These are phyloP conservation scores for Lagopus leucura DNA, from an alignment of 2,113 vertebrate species.

Conservation along the genomic window DNA sequence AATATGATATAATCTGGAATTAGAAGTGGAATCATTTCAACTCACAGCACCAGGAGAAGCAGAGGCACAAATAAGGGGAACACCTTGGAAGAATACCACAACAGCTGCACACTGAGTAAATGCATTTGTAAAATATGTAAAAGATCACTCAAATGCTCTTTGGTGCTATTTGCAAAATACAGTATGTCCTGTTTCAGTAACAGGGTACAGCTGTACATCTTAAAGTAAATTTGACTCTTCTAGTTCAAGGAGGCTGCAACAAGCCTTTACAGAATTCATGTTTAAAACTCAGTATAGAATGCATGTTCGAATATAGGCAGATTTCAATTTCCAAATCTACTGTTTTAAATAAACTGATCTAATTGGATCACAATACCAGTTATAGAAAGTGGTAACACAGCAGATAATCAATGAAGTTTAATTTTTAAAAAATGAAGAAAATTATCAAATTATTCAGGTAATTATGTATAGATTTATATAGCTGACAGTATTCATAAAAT, in stretches of 20 bases:
- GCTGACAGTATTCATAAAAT: neutral
- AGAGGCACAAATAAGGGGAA: constrained; percentile 45
- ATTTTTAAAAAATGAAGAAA: neutral
- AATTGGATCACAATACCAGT: neutral
- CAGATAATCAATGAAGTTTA: neutral
- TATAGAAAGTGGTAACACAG: neutral
- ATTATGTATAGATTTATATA: neutral
- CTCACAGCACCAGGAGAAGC: neutral
- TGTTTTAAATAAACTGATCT: neutral
- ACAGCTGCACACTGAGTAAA: constrained; percentile 36
- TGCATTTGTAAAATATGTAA: constrained; percentile 29
- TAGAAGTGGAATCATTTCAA: constrained; percentile 27
- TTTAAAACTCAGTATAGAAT: neutral
- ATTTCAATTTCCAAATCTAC: neutral
- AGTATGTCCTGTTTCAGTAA: constrained; percentile 32
- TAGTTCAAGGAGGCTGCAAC: constrained; percentile 8
- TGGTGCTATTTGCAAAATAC: constrained; percentile 19
- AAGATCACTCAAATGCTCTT: constrained; percentile 40
- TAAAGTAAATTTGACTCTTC: constrained; percentile 6
- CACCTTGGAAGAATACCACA: constrained; percentile 36
- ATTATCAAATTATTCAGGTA: neutral
- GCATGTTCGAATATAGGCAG: neutral
- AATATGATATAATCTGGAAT: constrained; percentile 11
- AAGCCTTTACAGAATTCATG: neutral
- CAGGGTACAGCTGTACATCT: neutral